Conservation (phyloP, 2,888 invertebrate species). For the Heteromurus nitidus region DNA sequence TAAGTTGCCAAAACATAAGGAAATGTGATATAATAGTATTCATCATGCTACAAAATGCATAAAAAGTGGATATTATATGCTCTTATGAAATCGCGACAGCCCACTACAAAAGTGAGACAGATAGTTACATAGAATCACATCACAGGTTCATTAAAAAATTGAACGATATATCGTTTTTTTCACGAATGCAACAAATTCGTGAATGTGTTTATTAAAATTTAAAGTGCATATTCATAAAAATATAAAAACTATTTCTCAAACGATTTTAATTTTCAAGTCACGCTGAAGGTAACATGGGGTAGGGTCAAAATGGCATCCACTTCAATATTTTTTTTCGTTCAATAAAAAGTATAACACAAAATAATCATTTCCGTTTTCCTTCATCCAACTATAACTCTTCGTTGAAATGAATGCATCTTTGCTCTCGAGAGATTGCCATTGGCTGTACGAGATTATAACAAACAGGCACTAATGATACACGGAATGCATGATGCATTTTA, state of each 20-base stretch:
- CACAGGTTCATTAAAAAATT: no score
- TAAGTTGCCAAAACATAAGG: background rate
- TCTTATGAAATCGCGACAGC: no score
- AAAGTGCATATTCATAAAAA: background rate
- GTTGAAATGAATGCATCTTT: background rate
- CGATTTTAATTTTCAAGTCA: slow-evolving; percentile 34
- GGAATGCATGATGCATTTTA: slow-evolving; percentile 8
- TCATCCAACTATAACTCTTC: slow-evolving; percentile 10
- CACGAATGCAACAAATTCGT: slow-evolving; percentile 14
- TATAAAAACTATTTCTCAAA: background rate
- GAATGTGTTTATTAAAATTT: background rate
- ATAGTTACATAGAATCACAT: no score
- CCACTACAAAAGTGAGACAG: no score
- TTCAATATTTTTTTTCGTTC: background rate
- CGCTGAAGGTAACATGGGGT: slow-evolving; percentile 5
- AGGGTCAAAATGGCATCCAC: slow-evolving; percentile 26
- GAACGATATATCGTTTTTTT: no score
- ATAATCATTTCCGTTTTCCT: slow-evolving; percentile 40
- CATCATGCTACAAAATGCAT: background rate
- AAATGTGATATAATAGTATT: background rate
- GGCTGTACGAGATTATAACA: no score
- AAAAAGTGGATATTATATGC: background rate
- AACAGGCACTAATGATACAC: slow-evolving; percentile 23
- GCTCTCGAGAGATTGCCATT: slow-evolving; percentile 1
- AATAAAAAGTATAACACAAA: background rate